Base-by-base conservation (phyloP, 2,113 vertebrate species). In the Tauraco erythrolophus region DNA sequence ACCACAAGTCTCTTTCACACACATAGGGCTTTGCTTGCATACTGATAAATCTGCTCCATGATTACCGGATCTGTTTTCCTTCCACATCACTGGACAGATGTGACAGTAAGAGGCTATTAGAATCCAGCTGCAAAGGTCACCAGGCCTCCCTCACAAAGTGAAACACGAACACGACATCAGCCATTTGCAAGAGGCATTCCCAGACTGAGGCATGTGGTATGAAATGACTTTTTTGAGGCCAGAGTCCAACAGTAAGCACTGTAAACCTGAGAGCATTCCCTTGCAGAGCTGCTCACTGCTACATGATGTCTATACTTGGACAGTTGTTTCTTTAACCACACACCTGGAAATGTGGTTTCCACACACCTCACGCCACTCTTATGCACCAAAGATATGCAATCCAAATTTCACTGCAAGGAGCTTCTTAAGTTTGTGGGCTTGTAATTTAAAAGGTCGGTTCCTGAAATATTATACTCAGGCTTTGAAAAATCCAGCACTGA, bases 61-160 rank as follows among this genome's bases (percentile, higher is more conserved):
- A 27, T 39, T 33, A 54, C 17, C 1, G 0, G 60, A 53, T 56
- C 71, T 71, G 89, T 50, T 74, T 77, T 33, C 48, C 14, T 64
- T 92, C 87, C 78, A n/a, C 6, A 2, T 25, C 51, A 31, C 62
- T 2, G n/a, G 77, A 3, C 88, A 43, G 72, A 60, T 57, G 86
- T 53, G 86, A 45, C 64, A 84, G 65, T 10, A 6, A 58, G n/a
- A 68, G 30, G 43, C 80, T 62, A 21, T 5, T 4, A 60, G 43
- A 65, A 78, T 71, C 82, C 90, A 83, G 85, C 84, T 92, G 94
- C 87, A 68, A 10, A 92, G 65, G 87, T 43, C 84, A 66, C 22
- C 68, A 7, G 50, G 75, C 37, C 51, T 69, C 65, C 53, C 50
- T 56, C 48, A 8, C 57, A 12, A 4, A 64, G 56, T 2, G 39